Evolutionary conservation across 2,797 vertebrate genomes (phyloP).

Genomic region (Fratercula arctica): DNA sequence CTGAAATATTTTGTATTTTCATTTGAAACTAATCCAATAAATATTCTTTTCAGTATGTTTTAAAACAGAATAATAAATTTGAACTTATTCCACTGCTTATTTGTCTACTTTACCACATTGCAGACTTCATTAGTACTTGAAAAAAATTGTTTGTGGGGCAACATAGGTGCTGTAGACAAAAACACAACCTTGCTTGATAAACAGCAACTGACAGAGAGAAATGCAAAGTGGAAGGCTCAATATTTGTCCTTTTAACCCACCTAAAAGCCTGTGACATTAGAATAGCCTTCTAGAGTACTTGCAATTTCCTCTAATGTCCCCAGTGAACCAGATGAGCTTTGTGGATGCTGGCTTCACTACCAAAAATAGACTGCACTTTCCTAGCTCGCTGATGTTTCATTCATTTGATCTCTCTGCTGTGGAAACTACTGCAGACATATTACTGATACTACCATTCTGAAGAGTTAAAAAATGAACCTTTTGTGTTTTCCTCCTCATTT

Average conservation of each 20-base stretch:
- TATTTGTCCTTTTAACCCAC: slow-evolving; percentile 9
- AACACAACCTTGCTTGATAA: background rate
- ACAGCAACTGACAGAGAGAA: background rate
- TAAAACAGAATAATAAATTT: background rate
- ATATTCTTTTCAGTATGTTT: background rate
- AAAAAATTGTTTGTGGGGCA: background rate
- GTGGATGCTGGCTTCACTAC: background rate
- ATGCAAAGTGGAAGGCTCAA: background rate
- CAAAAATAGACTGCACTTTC: background rate
- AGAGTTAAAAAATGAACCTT: background rate
- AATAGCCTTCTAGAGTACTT: background rate
- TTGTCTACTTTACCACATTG: background rate
- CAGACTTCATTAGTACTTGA: background rate
- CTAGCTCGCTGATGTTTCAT: background rate
- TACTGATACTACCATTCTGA: background rate
- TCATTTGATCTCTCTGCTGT: background rate
- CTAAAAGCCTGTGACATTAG: background rate
- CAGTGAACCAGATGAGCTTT: background rate
- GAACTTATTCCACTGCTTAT: background rate
- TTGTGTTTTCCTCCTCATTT: background rate
- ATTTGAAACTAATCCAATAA: background rate
- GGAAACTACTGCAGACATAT: background rate
- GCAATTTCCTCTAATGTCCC: background rate
- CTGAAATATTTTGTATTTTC: background rate
- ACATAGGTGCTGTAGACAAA: background rate